Evolutionary conservation across 2,888 invertebrate species (phyloP), one percentile per base, ranked within the genome.

Genomic region (Nymphalis c-album): DNA sequence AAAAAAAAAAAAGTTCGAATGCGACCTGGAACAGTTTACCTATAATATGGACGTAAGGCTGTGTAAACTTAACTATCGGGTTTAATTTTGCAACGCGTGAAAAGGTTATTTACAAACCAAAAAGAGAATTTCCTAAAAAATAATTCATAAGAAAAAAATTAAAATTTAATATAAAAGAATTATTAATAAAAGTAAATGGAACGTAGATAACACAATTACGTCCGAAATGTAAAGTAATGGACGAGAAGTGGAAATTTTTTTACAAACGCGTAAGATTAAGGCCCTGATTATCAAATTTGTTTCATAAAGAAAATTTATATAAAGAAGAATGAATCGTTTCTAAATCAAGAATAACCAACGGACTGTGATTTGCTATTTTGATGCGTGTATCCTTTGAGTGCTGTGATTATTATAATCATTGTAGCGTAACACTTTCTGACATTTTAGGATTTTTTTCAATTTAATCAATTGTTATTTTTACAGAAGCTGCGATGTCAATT

Each of bases 191-290:
- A 71, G 73, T 74, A 75, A 76, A 76, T 75, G 73, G 75, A 75
- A 74, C 74, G 74, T 64, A 71, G 73, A 75, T 75, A 75, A 76
- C 72, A 67, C 74, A 74, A 75, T 76, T 75, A 75, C 75, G 66
- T 72, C 70, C 69, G 64, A 76, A 76, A 76, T 71, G 71, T 68
- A 71, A 74, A 72, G 75, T 75, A 75, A 76, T 73, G 73, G 72
- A 74, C 70, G 71, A 63, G 67, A 31, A 74, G 73, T 69, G 70
- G 72, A 72, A 71, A 22, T 16, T 53, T 57, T 74, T 75, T 73
- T 72, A 69, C 66, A 70, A 69, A 60, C 66, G 63, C 67, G 63
- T 70, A 64, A 65, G 68, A 71, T 74, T 73, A 73, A 63, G 68
- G 66, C 64, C 67, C 66, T 74, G 71, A 65, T 68, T 74, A 71